phyloP scores from a whole-genome alignment of 2,888 invertebrate genomes.

The Spicauda simplicius region DNA sequence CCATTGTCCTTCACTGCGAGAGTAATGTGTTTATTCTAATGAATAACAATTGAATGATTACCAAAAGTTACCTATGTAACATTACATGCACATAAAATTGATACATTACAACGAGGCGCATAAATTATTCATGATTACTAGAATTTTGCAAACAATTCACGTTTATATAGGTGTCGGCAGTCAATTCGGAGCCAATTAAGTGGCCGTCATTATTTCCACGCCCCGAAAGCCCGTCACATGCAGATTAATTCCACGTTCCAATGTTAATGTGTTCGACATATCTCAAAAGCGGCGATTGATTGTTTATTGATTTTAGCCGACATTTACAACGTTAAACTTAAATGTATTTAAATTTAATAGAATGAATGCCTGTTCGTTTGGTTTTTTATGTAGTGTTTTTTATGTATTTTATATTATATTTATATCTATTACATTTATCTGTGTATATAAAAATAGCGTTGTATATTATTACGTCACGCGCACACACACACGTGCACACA shows the following conservation, averaged over 20 bases:
- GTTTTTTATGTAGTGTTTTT: no score
- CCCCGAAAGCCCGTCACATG: background rate
- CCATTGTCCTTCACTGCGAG: no score
- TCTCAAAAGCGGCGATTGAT: background rate
- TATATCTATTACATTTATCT: no score
- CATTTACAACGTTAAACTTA: no score
- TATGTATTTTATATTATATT: no score
- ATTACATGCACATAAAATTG: background rate
- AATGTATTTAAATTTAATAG: no score
- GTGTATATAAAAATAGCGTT: no score
- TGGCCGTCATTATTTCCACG: slow-evolving; percentile 6
- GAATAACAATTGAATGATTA: background rate
- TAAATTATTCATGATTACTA: background rate
- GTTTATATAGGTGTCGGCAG: slow-evolving; percentile 5
- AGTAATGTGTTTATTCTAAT: no score
- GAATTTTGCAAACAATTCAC: slow-evolving; percentile 6
- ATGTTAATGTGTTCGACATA: background rate
- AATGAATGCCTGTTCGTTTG: no score
- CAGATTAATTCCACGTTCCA: slow-evolving; percentile 9
- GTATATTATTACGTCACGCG: no score
- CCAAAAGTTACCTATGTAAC: background rate
- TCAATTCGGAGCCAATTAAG: slow-evolving; percentile 11
- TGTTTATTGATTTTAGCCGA: background rate
- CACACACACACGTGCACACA: no score
- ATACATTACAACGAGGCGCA: no score